phyloP scores from a whole-genome alignment of 2,113 vertebrate genomes.

The Dicentrarchus labrax region DNA sequence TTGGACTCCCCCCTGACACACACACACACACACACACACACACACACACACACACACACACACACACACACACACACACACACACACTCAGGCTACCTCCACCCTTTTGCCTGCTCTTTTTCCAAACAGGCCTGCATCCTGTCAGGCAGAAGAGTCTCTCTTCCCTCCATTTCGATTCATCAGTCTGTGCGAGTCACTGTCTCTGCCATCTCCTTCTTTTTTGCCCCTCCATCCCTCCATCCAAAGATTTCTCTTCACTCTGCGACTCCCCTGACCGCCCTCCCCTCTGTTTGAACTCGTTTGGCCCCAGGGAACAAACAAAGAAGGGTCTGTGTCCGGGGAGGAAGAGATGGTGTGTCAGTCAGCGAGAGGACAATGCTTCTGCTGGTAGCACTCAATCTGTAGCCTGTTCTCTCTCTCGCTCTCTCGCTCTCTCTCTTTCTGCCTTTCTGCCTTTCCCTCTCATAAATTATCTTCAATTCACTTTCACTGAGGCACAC shows the following conservation, averaged over 20 bases:
- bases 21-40: constrained; percentile 20
- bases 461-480: constrained; percentile 53
- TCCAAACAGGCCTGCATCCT: constrained; percentile 79
- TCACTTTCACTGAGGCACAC: constrained; percentile 56
- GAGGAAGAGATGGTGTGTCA: constrained; percentile 81
- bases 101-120: constrained; percentile 3
- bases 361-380: constrained; percentile 77
- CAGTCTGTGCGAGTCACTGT: constrained; percentile 41
- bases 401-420: constrained; percentile 37
- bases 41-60: constrained; percentile 27
- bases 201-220: constrained; percentile 52
- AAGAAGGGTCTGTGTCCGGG: constrained; percentile 78
- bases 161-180: constrained; percentile 43
- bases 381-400: constrained; percentile 70
- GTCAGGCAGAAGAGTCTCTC: constrained; percentile 51
- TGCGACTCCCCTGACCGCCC: constrained; percentile 7
- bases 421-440: constrained; percentile 43
- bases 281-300: constrained; percentile 79
- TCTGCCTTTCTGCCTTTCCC: constrained; percentile 49
- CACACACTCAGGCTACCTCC: constrained; percentile 22
- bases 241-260: constrained; percentile 57
- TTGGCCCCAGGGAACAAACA: constrained; percentile 78
- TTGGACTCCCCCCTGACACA: constrained; percentile 3
- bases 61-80: constrained; percentile 33
- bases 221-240: constrained; percentile 49